phyloP scores from a whole-genome alignment of 2,113 vertebrate species.

The Jacana jacana region DNA sequence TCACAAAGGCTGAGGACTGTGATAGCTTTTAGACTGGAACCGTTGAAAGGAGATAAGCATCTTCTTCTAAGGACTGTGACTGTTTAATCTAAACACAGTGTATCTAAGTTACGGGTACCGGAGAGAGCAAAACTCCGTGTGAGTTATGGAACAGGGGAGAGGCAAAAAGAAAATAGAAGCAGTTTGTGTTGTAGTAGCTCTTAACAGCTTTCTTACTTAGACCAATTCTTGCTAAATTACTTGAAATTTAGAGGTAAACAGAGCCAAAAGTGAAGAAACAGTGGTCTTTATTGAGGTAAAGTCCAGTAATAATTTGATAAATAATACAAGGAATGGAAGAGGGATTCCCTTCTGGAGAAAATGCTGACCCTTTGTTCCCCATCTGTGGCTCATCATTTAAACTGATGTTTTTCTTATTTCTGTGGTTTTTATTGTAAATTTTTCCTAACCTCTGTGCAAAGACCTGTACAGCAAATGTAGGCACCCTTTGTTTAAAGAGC shows the following conservation, averaged over 20 bases:
- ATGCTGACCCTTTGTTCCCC: not conserved
- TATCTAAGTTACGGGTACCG: not conserved
- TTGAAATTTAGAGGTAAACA: not conserved
- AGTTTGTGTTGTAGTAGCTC: not conserved
- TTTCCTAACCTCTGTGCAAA: not conserved
- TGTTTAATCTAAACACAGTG: not conserved
- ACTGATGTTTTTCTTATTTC: not conserved
- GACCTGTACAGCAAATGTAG: not conserved
- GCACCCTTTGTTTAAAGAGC: not conserved
- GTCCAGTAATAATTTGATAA: not conserved
- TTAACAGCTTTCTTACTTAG: not conserved
- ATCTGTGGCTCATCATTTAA: not conserved
- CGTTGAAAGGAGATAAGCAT: not conserved
- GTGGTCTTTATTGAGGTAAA: not conserved
- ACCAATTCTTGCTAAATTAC: not conserved
- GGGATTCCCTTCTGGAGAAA: not conserved
- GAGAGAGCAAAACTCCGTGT: not conserved
- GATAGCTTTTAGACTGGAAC: not conserved
- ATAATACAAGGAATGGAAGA: not conserved
- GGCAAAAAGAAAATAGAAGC: not conserved
- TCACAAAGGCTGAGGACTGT: slow-evolving; percentile 40
- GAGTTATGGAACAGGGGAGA: not conserved
- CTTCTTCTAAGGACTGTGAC: not conserved
- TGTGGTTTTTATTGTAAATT: not conserved
- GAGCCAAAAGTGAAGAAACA: not conserved